phyloP scores from a whole-genome alignment of 23 tunicate genomes.

The Aplidium turbinatum region DNA sequence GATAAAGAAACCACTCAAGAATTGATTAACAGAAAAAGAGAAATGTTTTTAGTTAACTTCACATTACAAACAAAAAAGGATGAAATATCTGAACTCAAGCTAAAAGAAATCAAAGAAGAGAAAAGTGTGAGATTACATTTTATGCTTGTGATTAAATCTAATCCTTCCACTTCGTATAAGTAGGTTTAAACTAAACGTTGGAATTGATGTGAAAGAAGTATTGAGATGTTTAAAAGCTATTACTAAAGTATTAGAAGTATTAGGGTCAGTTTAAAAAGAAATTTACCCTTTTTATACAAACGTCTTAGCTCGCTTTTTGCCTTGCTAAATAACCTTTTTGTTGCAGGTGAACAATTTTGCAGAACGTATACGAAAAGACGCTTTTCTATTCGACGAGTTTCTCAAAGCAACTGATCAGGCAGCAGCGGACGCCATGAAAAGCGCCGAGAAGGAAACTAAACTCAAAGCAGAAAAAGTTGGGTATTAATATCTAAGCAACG shows the following conservation, averaged over 20 bases:
- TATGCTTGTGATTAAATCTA: too few species aligned
- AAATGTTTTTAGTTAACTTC: constrained; percentile 69
- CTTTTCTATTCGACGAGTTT: constrained; percentile 67
- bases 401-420: constrained; percentile 73
- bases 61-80: constrained; percentile 57
- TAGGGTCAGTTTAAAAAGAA: too few species aligned
- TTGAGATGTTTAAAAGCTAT: too few species aligned
- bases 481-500: too few species aligned
- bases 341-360: constrained; percentile 31
- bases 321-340: neutral
- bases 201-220: too few species aligned
- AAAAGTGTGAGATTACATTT: constrained; percentile 46
- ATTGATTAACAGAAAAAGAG: constrained; percentile 55
- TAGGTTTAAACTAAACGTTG: too few species aligned
- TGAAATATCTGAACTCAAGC: constrained; percentile 42
- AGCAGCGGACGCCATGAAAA: constrained; percentile 69
- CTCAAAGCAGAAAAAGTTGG: constrained; percentile 52
- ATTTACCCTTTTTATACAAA: neutral
- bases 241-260: too few species aligned
- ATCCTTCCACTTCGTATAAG: too few species aligned
- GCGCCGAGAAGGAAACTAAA: constrained; percentile 65
- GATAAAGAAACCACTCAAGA: constrained; percentile 63
- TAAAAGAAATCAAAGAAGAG: constrained; percentile 34
- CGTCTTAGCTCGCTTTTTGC: neutral
- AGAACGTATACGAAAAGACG: constrained; percentile 59